These are phyloP conservation scores for Mesembrinibis cayennensis DNA, from an alignment of 2,113 vertebrate genomes.

Conservation along the genomic window DNA sequence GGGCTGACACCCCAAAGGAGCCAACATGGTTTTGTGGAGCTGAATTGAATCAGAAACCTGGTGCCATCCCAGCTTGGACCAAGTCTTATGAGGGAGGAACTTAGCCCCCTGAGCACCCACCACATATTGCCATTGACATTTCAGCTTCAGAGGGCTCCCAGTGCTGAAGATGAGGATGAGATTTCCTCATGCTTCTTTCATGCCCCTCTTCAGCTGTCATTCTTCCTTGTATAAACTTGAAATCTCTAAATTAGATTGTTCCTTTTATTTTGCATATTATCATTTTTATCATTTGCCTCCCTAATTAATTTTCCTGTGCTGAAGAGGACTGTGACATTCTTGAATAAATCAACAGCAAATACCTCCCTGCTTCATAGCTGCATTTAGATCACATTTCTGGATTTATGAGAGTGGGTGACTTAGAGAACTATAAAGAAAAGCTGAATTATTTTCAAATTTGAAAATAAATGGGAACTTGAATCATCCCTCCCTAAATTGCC, in stretches of 20 bases:
- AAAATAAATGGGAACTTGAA: neutral
- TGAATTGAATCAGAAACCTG: neutral
- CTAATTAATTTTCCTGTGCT: neutral
- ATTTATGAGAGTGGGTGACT: neutral
- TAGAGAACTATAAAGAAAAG: neutral
- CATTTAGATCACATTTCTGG: neutral
- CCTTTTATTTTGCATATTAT: neutral
- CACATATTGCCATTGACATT: neutral
- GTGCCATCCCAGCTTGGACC: neutral
- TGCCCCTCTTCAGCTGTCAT: neutral
- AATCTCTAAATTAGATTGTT: neutral
- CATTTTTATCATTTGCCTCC: neutral
- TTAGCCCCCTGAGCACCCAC: neutral
- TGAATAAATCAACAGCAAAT: neutral
- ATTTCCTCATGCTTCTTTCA: neutral
- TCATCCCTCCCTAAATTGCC: neutral
- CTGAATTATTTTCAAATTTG: neutral
- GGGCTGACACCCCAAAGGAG: neutral
- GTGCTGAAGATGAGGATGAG: neutral
- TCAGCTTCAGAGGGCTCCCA: neutral
- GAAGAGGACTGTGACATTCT: neutral
- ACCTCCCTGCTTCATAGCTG: neutral
- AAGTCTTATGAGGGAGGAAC: neutral
- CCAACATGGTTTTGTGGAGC: neutral
- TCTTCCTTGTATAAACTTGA: neutral